A percentile compares a stretch with the other conserved stretches of the same genome.
phyloP scores from a whole-genome alignment of 1,140 invertebrate species.

The Saccostrea echinata region DNA sequence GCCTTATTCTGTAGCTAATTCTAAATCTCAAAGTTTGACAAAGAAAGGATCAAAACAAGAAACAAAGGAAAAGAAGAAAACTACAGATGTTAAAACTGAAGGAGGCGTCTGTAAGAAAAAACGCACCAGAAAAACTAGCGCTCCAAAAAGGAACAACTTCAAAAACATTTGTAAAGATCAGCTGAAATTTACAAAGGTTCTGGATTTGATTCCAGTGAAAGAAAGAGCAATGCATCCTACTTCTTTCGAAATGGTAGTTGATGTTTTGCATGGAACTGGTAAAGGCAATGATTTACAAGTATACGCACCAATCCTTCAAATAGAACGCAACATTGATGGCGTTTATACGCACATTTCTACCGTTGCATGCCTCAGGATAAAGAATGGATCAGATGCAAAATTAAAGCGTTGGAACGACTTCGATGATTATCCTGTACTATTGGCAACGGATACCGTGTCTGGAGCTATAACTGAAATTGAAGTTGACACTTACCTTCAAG shows the following conservation, averaged over 20 bases:
- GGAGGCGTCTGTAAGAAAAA: not conserved
- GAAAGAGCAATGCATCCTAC: not conserved
- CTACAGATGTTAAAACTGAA: not conserved
- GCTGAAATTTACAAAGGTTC: not conserved
- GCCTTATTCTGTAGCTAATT: not conserved
- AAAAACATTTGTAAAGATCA: conserved; percentile 9
- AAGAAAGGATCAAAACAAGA: not conserved
- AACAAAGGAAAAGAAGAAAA: not conserved
- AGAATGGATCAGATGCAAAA: not conserved
- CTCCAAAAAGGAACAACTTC: conserved; percentile 19
- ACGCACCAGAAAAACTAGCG: not conserved
- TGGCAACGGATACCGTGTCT: not conserved
- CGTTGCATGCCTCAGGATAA: not conserved
- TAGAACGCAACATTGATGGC: not conserved
- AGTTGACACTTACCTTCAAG: not conserved
- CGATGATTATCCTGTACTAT: not conserved
- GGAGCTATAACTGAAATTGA: conserved; percentile 16
- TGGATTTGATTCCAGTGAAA: not conserved
- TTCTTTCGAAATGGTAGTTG: not conserved
- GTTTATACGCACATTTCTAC: not conserved
- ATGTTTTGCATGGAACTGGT: not conserved
- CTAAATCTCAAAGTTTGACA: not conserved
- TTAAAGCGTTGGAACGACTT: conserved; percentile 28
- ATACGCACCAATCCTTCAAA: not conserved
- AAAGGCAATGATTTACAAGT: not conserved